These are phyloP conservation scores for Chaunax sp. DNA, from an alignment of 2,797 vertebrate species.

Conservation along the genomic window DNA sequence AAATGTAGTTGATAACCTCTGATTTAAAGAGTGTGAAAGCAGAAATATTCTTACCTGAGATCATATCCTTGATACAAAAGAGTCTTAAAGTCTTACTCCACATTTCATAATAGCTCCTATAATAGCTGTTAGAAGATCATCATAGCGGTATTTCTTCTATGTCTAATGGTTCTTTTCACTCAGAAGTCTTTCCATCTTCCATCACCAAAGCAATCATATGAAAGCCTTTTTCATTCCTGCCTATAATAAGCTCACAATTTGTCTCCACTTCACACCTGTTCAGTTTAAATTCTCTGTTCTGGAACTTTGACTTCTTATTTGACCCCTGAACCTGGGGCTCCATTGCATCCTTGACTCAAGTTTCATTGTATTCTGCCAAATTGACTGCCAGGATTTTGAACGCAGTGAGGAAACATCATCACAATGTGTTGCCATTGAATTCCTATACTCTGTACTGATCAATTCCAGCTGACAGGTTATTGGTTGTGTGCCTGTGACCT, in stretches of 20 bases:
- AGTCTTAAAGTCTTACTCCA: background rate
- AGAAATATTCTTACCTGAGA: background rate
- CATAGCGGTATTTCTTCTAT: conserved; percentile 1
- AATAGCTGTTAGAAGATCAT: background rate
- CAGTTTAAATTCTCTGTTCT: conserved; percentile 49
- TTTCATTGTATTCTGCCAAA: conserved; percentile 72
- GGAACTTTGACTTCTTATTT: conserved; percentile 59
- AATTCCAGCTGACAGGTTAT: conserved; percentile 61
- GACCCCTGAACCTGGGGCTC: conserved; percentile 50
- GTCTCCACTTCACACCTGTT: conserved; percentile 42
- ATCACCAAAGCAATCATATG: conserved; percentile 36
- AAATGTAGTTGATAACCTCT: background rate
- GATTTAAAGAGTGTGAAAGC: background rate
- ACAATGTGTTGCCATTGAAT: conserved; percentile 60
- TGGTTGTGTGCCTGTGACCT: conserved; percentile 58
- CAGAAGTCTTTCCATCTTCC: conserved; percentile 28
- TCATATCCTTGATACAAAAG: background rate
- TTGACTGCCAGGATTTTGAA: conserved; percentile 64
- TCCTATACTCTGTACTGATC: conserved; percentile 62
- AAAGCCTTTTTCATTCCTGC: conserved; percentile 40
- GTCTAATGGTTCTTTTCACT: conserved; percentile 17
- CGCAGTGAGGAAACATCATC: conserved; percentile 49
- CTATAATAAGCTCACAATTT: conserved; percentile 61
- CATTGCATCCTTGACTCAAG: conserved; percentile 57
- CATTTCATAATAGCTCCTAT: background rate